Percentiles rank a stretch among this genome's conserved stretches.
Evolutionary conservation across 2,113 vertebrate genomes (phyloP).

Genomic region (Noturus placidus): DNA sequence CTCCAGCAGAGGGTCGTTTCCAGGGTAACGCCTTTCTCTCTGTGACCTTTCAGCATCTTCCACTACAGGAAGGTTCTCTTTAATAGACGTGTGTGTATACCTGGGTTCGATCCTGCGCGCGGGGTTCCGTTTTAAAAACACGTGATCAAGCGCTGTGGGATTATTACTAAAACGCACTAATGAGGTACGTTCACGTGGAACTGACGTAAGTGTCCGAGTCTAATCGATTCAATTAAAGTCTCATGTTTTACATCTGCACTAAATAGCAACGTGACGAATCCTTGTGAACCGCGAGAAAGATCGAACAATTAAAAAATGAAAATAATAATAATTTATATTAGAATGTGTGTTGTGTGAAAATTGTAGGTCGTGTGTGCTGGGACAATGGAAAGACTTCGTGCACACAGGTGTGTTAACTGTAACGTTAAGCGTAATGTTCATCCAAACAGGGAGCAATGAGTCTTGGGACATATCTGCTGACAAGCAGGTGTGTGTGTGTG

Average conservation of each 20-base stretch:
- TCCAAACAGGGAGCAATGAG: constrained; percentile 7
- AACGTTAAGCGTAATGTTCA: background rate
- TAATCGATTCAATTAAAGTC: too few relatives aligned
- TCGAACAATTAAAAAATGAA: too few relatives aligned
- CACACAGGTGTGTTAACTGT: background rate
- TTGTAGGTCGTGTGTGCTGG: background rate
- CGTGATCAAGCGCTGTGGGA: too few relatives aligned
- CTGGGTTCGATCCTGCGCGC: too few relatives aligned
- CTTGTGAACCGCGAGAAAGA: too few relatives aligned
- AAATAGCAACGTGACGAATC: background rate
- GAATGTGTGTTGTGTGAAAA: background rate
- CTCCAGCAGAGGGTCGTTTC: constrained; percentile 49
- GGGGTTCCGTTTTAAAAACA: too few relatives aligned
- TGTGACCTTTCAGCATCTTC: constrained; percentile 21
- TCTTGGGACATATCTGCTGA: constrained; percentile 2
- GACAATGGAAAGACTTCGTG: background rate
- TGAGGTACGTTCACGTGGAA: background rate
- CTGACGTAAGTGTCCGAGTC: background rate
- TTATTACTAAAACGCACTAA: too few relatives aligned
- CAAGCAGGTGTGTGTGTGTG: constrained; percentile 24
- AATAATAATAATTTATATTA: too few relatives aligned
- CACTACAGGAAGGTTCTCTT: background rate
- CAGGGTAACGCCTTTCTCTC: constrained; percentile 38
- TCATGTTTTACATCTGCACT: background rate
- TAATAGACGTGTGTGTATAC: background rate